Percentiles rank a stretch among this genome's conserved stretches.
phyloP scores from a whole-genome alignment of 2,797 vertebrate genomes.

The Fundulus diaphanus region DNA sequence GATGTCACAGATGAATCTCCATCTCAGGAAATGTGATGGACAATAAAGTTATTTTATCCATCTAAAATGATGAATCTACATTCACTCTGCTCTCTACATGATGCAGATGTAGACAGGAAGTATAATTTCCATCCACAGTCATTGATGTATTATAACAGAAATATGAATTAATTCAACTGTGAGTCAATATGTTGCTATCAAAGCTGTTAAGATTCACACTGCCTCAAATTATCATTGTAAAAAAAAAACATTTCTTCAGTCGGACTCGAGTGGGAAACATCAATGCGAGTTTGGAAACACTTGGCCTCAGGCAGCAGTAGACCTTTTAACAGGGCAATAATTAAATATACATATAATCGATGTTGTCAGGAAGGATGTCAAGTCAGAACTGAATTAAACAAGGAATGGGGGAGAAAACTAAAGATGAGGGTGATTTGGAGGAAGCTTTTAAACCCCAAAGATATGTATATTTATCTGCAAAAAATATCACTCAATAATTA shows the following conservation, averaged over 20 bases:
- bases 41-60: too few species aligned
- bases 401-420: neutral
- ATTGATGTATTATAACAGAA: too few species aligned
- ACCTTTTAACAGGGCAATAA: constrained; percentile 2
- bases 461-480: neutral
- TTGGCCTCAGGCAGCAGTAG: neutral
- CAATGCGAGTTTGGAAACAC: neutral
- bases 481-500: neutral
- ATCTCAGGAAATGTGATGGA: too few species aligned
- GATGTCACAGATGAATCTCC: too few species aligned
- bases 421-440: neutral
- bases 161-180: too few species aligned
- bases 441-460: neutral
- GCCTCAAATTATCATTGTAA: neutral
- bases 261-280: neutral
- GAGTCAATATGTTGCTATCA: neutral
- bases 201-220: neutral
- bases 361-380: neutral
- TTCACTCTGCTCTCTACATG: neutral
- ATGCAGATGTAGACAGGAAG: neutral
- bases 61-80: too few species aligned
- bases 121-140: too few species aligned
- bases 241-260: neutral
- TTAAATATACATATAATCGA: neutral
- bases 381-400: neutral